Evolutionary conservation across 2,888 invertebrate species (phyloP).

Genomic region (Ophion costatus): DNA sequence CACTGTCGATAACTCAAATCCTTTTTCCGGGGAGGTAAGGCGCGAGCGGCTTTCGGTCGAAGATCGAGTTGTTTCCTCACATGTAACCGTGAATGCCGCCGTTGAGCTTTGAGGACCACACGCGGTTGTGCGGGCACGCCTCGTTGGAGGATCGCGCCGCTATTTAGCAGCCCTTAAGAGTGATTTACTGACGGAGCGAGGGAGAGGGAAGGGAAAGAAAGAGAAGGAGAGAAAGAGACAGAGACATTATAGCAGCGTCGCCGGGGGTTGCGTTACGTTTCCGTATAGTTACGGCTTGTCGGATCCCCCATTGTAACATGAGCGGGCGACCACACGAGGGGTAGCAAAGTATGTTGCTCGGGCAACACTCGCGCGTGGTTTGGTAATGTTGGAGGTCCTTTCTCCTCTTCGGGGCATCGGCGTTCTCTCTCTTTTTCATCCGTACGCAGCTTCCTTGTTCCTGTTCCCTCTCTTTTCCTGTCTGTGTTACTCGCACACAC

Average conservation of each 20-base stretch:
- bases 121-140: conserved; percentile 72
- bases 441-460: conserved; percentile 27
- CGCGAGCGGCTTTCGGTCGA: conserved; percentile 39
- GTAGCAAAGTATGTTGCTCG: conserved; percentile 65
- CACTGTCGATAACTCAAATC: not conserved
- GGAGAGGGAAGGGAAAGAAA: conserved; percentile 43
- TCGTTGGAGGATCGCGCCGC: conserved; percentile 71
- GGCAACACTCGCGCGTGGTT: conserved; percentile 36
- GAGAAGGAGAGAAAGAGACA: conserved; percentile 57
- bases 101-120: conserved; percentile 68
- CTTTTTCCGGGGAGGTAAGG: not conserved
- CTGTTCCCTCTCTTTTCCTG: conserved; percentile 27
- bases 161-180: conserved; percentile 82
- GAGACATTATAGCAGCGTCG: conserved; percentile 55
- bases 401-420: conserved; percentile 52
- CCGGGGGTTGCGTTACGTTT: conserved; percentile 60
- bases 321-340: conserved; percentile 60
- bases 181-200: conserved; percentile 78
- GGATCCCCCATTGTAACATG: conserved; percentile 68
- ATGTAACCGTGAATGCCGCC: conserved; percentile 18
- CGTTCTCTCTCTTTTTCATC: conserved; percentile 37
- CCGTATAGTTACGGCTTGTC: conserved; percentile 72
- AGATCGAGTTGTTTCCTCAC: conserved; percentile 53
- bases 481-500: conserved; percentile 10
- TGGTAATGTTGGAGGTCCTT: conserved; percentile 40